phyloP scores from a whole-genome alignment of 2,797 vertebrate genomes.

The Poeciliopsis presidionis region DNA sequence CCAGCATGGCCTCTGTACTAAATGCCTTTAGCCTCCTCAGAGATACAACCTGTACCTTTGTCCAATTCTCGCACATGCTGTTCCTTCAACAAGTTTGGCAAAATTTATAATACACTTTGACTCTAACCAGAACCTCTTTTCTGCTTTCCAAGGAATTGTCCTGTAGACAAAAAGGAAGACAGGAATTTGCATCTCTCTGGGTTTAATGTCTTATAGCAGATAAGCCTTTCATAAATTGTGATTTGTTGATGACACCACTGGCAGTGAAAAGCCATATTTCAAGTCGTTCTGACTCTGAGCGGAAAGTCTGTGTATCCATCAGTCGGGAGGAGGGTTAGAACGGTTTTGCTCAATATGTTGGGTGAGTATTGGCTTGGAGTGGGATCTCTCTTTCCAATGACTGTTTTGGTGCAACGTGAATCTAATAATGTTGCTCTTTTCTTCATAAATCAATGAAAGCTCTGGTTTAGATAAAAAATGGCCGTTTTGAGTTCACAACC shows the following conservation, averaged over 20 bases:
- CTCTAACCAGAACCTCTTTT: slow-evolving; percentile 46
- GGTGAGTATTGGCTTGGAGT: slow-evolving; percentile 33
- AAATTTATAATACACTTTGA: slow-evolving; percentile 51
- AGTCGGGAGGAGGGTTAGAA: slow-evolving; percentile 41
- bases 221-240: slow-evolving; percentile 69
- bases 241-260: slow-evolving; percentile 62
- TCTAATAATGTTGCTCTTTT: slow-evolving; percentile 45
- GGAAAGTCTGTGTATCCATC: slow-evolving; percentile 50
- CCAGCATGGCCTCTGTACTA: slow-evolving; percentile 48
- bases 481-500: slow-evolving; percentile 34
- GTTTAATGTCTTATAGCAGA: slow-evolving; percentile 75
- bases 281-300: slow-evolving; percentile 47
- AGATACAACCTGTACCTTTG: slow-evolving; percentile 34
- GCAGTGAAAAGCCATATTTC: slow-evolving; percentile 63
- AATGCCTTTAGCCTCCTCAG: slow-evolving; percentile 49
- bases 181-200: slow-evolving; percentile 49
- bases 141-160: slow-evolving; percentile 53
- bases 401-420: slow-evolving; percentile 42
- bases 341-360: slow-evolving; percentile 26
- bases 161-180: slow-evolving; percentile 60
- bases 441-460: slow-evolving; percentile 58
- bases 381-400: slow-evolving; percentile 31
- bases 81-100: slow-evolving; percentile 48
- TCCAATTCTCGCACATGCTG: slow-evolving; percentile 42
- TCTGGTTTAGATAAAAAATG: slow-evolving; percentile 39